A percentile compares a stretch with the other conserved stretches of the same genome.
Conservation (phyloP, 2,113 vertebrate species). For the Rhodinocichla rosea region DNA sequence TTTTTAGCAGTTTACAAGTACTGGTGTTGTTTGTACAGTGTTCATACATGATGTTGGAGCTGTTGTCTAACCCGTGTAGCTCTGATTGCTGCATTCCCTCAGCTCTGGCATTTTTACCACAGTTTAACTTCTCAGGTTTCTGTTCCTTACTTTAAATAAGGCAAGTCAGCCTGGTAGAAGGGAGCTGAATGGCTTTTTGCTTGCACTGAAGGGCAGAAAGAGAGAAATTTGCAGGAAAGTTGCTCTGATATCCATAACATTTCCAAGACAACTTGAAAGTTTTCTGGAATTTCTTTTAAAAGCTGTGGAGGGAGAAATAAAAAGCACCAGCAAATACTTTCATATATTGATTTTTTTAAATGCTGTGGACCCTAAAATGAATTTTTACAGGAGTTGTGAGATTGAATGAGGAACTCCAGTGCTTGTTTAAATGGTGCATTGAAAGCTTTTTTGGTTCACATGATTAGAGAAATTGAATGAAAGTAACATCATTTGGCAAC, state of each 20-base stretch:
- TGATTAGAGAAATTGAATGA: background rate
- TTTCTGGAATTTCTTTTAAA: constrained; percentile 1
- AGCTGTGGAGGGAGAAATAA: background rate
- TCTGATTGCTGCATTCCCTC: background rate
- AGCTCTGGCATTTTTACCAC: background rate
- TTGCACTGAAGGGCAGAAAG: background rate
- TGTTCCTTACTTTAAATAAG: background rate
- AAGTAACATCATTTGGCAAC: fast-evolving
- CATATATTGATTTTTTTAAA: background rate
- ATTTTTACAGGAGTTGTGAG: background rate
- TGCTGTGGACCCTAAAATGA: fast-evolving
- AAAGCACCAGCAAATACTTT: background rate
- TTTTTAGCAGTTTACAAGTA: background rate
- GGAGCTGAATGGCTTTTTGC: background rate
- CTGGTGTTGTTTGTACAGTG: background rate
- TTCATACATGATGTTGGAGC: background rate
- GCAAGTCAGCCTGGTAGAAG: background rate
- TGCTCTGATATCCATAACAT: background rate
- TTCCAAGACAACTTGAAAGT: background rate
- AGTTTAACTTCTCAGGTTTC: background rate
- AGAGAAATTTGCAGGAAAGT: background rate
- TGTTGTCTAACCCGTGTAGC: background rate
- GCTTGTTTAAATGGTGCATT: background rate
- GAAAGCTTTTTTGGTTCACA: background rate
- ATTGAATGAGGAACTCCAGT: background rate